Conservation (phyloP, 2,113 vertebrate species). For the Chloropsis hardwickii region DNA sequence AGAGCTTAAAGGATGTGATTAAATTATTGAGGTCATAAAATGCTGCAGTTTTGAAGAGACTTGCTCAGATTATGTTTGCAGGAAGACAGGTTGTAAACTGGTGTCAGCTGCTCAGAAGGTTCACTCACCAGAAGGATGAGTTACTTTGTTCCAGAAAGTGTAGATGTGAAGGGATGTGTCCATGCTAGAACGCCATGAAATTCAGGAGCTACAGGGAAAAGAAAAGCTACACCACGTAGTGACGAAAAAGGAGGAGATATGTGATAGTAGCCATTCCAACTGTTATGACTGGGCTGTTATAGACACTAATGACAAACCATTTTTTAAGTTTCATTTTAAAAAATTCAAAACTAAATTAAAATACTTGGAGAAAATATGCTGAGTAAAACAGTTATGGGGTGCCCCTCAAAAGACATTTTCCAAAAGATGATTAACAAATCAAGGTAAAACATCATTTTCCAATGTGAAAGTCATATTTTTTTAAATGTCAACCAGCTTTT, state of each 20-base stretch:
- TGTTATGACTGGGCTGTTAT: not conserved
- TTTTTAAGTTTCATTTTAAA: not conserved
- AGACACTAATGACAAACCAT: not conserved
- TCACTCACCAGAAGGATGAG: not conserved
- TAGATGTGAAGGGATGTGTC: not conserved
- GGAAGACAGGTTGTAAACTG: not conserved
- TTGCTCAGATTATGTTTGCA: not conserved
- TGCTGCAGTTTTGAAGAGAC: not conserved
- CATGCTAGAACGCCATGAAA: not conserved
- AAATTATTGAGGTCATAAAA: not conserved
- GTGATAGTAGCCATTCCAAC: not conserved
- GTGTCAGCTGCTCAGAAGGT: not conserved
- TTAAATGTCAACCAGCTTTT: not conserved
- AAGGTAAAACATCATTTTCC: not conserved
- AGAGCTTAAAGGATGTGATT: not conserved
- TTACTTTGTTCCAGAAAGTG: not conserved
- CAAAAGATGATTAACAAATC: not conserved
- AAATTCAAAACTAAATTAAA: not conserved
- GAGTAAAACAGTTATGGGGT: rapidly evolving
- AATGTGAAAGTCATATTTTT: not conserved
- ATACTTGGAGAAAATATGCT: not conserved
- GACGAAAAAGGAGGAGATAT: not conserved
- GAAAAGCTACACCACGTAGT: not conserved
- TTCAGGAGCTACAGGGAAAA: not conserved
- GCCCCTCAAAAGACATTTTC: not conserved